Percentiles rank a stretch among this genome's conserved stretches.
phyloP scores from a whole-genome alignment of 2,888 invertebrate genomes.

The Metellina segmentata region DNA sequence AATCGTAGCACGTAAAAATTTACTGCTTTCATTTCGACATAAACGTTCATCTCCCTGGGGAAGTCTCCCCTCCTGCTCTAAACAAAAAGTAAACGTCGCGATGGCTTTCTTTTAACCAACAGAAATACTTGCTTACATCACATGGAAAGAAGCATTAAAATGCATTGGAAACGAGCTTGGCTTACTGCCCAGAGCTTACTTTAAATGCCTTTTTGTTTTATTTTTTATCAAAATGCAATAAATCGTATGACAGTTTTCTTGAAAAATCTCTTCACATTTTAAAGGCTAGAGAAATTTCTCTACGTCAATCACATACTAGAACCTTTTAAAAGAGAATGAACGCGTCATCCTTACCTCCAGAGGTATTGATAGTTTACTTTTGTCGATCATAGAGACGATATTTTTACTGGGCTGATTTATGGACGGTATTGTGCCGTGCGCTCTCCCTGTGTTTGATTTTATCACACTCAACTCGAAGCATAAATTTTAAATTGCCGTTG shows the following conservation, averaged over 20 bases:
- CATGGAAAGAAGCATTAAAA: background rate
- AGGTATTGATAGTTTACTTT: constrained; percentile 7
- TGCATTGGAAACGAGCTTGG: constrained; percentile 13
- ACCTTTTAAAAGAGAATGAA: constrained; percentile 17
- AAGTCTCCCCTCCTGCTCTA: background rate
- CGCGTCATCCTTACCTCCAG: background rate
- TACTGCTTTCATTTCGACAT: background rate
- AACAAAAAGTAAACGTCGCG: background rate
- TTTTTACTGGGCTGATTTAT: constrained; percentile 14
- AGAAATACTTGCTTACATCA: background rate
- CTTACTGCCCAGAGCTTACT: background rate
- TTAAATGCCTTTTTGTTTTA: background rate
- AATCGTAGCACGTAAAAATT: background rate
- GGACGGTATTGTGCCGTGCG: background rate
- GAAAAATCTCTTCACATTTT: background rate
- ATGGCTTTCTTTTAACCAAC: background rate
- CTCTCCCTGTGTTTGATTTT: constrained; percentile 33
- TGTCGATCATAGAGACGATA: constrained; percentile 14
- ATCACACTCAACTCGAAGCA: constrained; percentile 19
- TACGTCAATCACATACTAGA: constrained; percentile 5
- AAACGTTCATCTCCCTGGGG: background rate
- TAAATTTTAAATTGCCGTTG: constrained; percentile 27
- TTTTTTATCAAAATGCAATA: constrained; percentile 46
- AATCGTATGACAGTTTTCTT: constrained; percentile 20
- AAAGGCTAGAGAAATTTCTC: background rate